These are phyloP conservation scores for Luffia ferchaultella DNA, from an alignment of 2,888 invertebrate species.

Conservation along the genomic window DNA sequence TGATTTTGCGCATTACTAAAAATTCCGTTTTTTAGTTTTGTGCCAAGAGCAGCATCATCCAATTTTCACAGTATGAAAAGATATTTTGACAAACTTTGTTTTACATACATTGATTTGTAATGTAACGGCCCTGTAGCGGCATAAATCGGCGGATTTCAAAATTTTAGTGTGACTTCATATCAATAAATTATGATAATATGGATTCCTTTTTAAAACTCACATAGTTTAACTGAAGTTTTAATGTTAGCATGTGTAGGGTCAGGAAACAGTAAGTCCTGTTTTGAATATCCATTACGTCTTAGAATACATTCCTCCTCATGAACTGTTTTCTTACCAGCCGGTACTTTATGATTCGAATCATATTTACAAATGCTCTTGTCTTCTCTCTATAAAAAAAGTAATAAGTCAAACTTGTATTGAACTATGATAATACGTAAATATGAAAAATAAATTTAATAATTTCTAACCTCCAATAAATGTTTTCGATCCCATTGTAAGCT, in stretches of 20 bases:
- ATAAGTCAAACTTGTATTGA: background rate
- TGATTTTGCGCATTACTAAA: too few species aligned
- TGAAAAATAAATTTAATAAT: background rate
- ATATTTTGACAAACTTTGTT: too few species aligned
- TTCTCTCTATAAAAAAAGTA: conserved; percentile 23
- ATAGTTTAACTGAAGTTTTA: conserved; percentile 32
- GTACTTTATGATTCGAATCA: conserved; percentile 32
- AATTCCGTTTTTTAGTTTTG: too few species aligned
- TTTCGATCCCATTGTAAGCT: conserved; percentile 46
- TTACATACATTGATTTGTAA: too few species aligned
- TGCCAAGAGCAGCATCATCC: too few species aligned
- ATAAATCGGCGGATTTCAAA: too few species aligned
- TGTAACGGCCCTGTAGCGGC: too few species aligned
- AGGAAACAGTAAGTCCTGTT: conserved; percentile 32
- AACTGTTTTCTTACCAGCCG: conserved; percentile 19
- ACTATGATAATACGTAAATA: background rate
- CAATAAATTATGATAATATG: too few species aligned
- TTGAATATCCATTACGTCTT: conserved; percentile 28
- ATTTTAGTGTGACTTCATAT: too few species aligned
- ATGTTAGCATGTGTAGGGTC: conserved; percentile 28
- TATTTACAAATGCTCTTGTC: conserved; percentile 28
- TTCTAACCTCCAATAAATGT: conserved; percentile 31
- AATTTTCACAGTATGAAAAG: too few species aligned
- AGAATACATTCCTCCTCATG: conserved; percentile 37
- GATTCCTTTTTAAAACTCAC: too few species aligned